Evolutionary conservation across 2,797 vertebrate genomes (phyloP).

Genomic region (Manis pentadactyla): DNA sequence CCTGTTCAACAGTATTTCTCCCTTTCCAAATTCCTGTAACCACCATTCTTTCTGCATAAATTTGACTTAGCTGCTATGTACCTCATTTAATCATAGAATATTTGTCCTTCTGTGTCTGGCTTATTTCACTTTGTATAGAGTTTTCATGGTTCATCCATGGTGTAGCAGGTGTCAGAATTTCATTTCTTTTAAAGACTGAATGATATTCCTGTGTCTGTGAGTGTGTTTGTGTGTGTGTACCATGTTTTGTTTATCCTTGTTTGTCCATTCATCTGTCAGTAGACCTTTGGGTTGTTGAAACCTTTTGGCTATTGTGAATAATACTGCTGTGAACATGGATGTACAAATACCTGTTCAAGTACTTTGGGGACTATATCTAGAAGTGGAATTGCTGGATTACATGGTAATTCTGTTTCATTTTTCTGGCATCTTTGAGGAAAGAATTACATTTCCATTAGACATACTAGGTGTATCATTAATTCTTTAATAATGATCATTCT

Average conservation of each 20-base stretch:
- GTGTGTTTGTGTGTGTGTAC: neutral
- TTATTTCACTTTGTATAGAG: neutral
- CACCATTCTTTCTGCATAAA: neutral
- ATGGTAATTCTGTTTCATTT: neutral
- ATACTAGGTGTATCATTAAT: neutral
- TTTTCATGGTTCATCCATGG: neutral
- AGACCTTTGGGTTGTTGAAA: neutral
- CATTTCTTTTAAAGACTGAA: neutral
- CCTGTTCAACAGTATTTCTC: rapidly evolving
- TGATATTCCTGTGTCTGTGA: neutral
- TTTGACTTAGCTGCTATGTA: neutral
- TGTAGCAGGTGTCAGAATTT: neutral
- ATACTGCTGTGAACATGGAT: neutral
- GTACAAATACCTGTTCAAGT: neutral
- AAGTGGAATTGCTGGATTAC: neutral
- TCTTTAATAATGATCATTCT: neutral
- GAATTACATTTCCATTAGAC: neutral
- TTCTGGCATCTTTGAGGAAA: neutral
- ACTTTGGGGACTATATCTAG: neutral
- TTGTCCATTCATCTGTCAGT: neutral
- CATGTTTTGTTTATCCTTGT: neutral
- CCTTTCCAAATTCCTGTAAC: neutral
- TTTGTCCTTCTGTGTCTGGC: neutral
- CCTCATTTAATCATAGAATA: neutral
- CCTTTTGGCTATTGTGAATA: neutral